A percentile compares a stretch with the other conserved stretches of the same genome.
These are phyloP conservation scores for Lanius ludovicianus DNA, from an alignment of 2,113 vertebrate species.

Conservation along the genomic window DNA sequence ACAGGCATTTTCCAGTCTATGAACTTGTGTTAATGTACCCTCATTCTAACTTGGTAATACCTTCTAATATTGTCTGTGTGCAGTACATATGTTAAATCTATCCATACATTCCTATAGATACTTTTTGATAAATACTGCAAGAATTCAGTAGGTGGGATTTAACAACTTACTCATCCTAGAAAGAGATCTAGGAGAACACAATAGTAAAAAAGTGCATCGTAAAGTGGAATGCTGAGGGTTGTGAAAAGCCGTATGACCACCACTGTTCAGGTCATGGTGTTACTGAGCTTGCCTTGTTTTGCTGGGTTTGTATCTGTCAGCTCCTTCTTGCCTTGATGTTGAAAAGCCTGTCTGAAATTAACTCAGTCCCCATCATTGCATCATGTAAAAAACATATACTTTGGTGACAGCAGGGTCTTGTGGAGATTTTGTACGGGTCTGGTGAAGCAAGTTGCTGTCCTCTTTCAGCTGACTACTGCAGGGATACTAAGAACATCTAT, in stretches of 20 bases:
- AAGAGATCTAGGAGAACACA: neutral
- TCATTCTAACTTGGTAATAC: neutral
- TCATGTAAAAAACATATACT: neutral
- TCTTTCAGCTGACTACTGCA: neutral
- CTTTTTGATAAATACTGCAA: neutral
- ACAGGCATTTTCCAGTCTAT: neutral
- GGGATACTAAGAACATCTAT: accelerated
- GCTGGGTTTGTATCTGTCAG: neutral
- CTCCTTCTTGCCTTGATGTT: neutral
- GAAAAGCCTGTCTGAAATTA: neutral
- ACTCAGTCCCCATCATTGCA: neutral
- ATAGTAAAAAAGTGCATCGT: neutral
- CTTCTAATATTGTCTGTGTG: neutral
- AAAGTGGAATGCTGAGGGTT: neutral
- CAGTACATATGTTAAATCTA: accelerated
- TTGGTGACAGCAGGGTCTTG: neutral
- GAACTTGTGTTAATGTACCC: neutral
- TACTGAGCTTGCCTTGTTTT: neutral
- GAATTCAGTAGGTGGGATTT: neutral
- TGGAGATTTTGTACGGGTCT: neutral
- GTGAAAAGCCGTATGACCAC: neutral
- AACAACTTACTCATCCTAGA: neutral
- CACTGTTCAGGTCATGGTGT: neutral
- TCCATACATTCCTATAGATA: neutral
- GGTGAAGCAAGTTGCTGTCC: neutral